Evolutionary conservation across 2,888 invertebrate genomes (phyloP).

Genomic region (Drosophila putrida): DNA sequence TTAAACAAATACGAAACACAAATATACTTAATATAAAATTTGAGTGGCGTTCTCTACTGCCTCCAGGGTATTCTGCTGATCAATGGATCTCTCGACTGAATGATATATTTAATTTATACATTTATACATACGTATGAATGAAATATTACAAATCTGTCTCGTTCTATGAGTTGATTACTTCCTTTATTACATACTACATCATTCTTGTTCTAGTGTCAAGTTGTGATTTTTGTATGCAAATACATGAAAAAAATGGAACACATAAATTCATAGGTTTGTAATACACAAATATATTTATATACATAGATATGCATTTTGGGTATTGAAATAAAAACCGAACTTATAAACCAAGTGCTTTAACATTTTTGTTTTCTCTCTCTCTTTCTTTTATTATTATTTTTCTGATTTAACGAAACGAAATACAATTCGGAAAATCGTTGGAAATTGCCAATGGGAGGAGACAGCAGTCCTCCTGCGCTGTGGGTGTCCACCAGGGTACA

Average conservation of each 20-base stretch:
- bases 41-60: too few relatives aligned
- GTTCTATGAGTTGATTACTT: background rate
- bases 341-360: conserved; percentile 40
- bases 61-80: too few relatives aligned
- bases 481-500: conserved; percentile 5
- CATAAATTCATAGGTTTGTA: conserved; percentile 11
- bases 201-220: background rate
- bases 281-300: conserved; percentile 10
- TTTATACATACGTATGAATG: conserved; percentile 1
- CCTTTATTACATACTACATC: background rate
- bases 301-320: background rate
- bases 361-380: conserved; percentile 18
- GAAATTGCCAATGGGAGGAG: conserved; percentile 41
- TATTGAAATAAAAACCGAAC: conserved; percentile 22
- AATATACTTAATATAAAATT: too few relatives aligned
- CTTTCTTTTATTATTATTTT: conserved; percentile 18
- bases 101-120: background rate
- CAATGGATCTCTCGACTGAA: too few relatives aligned
- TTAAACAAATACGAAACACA: too few relatives aligned
- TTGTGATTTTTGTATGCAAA: conserved; percentile 11
- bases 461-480: conserved; percentile 5
- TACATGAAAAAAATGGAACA: background rate
- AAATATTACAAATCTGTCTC: conserved; percentile 11
- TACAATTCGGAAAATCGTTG: conserved; percentile 49
- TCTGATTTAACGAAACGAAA: conserved; percentile 46